These are phyloP conservation scores for Melanocharis versteri DNA, from an alignment of 2,113 vertebrate species.

Conservation along the genomic window DNA sequence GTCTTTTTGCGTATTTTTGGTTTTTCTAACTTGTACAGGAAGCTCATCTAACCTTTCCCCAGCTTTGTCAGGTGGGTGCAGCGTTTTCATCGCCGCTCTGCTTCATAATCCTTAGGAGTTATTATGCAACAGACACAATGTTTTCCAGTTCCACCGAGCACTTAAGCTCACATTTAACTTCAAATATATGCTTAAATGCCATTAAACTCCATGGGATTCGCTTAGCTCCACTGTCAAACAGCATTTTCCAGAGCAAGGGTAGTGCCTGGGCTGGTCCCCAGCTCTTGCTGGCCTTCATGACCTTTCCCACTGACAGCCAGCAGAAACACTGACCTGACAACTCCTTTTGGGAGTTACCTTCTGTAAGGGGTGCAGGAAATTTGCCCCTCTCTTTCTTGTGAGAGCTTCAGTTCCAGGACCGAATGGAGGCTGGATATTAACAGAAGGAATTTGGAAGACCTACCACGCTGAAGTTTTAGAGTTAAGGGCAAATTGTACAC, in stretches of 20 bases:
- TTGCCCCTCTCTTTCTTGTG: not conserved
- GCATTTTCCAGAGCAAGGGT: not conserved
- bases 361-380: not conserved
- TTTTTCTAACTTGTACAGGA: not conserved
- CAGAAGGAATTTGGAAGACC: not conserved
- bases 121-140: not conserved
- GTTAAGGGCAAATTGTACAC: not conserved
- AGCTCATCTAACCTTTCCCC: not conserved
- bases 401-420: not conserved
- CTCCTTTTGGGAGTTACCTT: not conserved
- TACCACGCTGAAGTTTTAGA: not conserved
- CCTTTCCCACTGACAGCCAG: not conserved
- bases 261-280: not conserved
- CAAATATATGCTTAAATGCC: not conserved
- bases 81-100: not conserved
- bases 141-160: not conserved
- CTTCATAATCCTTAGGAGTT: not conserved
- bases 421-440: not conserved
- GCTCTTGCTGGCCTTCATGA: not conserved
- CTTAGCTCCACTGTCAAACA: not conserved
- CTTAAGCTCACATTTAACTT: not conserved
- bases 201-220: not conserved
- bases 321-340: not conserved
- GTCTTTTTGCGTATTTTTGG: rapidly evolving
- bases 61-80: not conserved